Conservation (phyloP, 2,113 vertebrate species). For the Heliornis fulica region DNA sequence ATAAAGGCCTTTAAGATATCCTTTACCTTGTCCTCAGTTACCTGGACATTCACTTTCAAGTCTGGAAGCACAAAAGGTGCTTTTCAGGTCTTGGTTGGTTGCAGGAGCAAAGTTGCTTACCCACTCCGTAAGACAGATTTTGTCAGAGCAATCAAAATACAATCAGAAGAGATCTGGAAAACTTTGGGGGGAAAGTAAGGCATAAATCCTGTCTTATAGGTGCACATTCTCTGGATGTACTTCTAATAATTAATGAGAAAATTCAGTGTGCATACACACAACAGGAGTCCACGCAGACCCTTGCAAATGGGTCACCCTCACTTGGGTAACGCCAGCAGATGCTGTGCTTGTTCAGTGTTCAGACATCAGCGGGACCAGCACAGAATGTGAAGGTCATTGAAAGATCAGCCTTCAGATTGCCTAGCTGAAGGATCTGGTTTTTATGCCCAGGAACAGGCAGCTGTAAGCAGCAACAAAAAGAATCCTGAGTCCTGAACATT, state of each 20-base stretch:
- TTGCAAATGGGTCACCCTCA: background rate
- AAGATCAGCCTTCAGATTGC: background rate
- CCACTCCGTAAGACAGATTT: background rate
- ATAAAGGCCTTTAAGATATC: no score
- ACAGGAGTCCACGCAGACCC: background rate
- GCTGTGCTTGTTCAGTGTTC: background rate
- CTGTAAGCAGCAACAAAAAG: background rate
- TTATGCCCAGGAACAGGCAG: background rate
- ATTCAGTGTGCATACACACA: background rate
- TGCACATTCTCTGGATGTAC: background rate
- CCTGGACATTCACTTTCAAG: no score
- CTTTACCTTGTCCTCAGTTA: no score
- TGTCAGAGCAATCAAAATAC: background rate
- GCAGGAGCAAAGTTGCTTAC: background rate
- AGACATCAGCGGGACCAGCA: background rate
- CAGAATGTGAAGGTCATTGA: background rate
- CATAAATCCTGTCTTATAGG: background rate
- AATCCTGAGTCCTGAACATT: background rate
- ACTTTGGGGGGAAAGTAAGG: no score
- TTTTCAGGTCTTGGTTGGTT: no score
- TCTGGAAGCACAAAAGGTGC: no score
- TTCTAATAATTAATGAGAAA: background rate
- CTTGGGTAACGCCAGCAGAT: background rate
- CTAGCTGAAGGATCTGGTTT: background rate
- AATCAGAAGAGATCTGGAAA: background rate